Evolutionary conservation across 2,888 invertebrate species (phyloP), one percentile per base, ranked within the genome.

Genomic region (Polyommatus icarus): DNA sequence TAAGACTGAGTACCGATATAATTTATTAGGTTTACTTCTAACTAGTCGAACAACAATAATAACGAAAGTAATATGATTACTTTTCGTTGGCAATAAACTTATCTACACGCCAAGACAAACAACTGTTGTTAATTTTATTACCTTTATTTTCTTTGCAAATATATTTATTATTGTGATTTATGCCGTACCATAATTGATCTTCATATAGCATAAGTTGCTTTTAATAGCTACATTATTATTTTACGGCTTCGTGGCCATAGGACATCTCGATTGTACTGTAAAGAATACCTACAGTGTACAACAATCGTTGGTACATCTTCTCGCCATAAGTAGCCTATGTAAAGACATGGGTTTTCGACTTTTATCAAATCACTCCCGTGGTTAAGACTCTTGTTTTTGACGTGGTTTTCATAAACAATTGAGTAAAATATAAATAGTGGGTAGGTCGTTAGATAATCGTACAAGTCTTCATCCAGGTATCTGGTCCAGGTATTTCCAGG

Each of bases 21-120:
- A 46, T 73, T 73, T 20, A 73, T 73, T 73, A 73, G 20, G 46
- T 73, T 73, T 20, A 73, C 46, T 32, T 24, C 5, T 73, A 73
- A 73, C 46, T 73, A 73, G 73, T 73, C 46, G 73, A 73, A 73
- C 73, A 73, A 73, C 73, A 73, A 40, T 73, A 73, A 46, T 20
- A 73, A 72, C n/a, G 20, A 10, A 72, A 40, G 20, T 72, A 72
- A 72, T 72, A 32, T 40, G 40, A 40, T 72, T 72, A 72, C 72
- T 72, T 72, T 72, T 29, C 67, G 67, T 67, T 67, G 67, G 72
- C 40, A 40, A 71, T 36, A 59, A 76, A 76, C 36, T 24, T 57
- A 32, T 29, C 57, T 59, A 67, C 46, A 20, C 29, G 15, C 15
- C 29, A 67, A 67, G 29, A 67, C 29, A 67, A 29, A 67, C 29